Conservation (phyloP, 2,888 invertebrate species). For the Cepaea hortensis region DNA sequence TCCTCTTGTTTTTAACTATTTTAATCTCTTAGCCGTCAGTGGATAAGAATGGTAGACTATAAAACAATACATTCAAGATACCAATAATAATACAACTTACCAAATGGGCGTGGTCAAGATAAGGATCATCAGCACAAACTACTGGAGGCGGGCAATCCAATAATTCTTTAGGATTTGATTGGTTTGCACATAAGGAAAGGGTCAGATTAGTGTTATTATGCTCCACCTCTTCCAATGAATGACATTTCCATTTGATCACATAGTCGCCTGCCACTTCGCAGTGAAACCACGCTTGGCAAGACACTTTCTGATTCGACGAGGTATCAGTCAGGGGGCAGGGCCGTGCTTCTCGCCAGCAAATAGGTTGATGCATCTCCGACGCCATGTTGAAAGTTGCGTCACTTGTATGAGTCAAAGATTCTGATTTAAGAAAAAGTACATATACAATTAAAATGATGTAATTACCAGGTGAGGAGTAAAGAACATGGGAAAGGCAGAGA, state of each 20-base stretch:
- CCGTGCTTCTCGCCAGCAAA: slow-evolving; percentile 33
- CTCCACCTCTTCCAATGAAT: slow-evolving; percentile 38
- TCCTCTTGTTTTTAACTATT: no score
- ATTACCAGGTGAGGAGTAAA: no score
- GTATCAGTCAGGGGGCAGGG: slow-evolving; percentile 17
- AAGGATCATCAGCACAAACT: slow-evolving; percentile 36
- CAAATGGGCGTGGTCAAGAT: neutral
- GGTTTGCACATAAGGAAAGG: slow-evolving; percentile 15
- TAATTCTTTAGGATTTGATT: neutral
- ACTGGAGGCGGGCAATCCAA: slow-evolving; percentile 40
- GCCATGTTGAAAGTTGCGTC: neutral
- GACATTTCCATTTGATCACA: slow-evolving; percentile 68
- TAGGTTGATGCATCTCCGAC: neutral
- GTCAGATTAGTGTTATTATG: neutral
- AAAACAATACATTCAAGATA: neutral
- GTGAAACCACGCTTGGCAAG: slow-evolving; percentile 42
- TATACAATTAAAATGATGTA: no score
- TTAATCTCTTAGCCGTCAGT: no score
- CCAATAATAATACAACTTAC: neutral
- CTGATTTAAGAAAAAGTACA: no score
- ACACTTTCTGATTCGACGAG: neutral
- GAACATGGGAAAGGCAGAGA: no score
- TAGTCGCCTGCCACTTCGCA: slow-evolving; percentile 67
- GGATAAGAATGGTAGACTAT: neutral
- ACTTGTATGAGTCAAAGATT: no score